Base-by-base conservation (phyloP, 1,140 invertebrate genomes). In the Nilaparvata lugens region DNA sequence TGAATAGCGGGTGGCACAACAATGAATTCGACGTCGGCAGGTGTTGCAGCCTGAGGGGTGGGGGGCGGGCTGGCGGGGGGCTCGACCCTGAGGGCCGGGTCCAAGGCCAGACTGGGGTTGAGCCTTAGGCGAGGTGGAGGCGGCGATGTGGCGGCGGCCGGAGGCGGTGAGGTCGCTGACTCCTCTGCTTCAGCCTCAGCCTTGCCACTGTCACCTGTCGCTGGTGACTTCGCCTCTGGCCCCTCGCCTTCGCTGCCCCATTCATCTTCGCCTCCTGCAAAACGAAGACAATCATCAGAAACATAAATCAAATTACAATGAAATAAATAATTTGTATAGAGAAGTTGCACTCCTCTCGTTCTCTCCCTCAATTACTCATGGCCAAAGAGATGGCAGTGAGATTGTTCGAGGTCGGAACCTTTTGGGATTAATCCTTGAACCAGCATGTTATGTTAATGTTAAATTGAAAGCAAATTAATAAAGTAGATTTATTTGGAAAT, bases 91-190 rank as follows among this genome's bases (percentile, higher is more conserved):
- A 88, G 75, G 11, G 88, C 88, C 1, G 88, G 88, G 74, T 91
- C 88, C 19, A 87, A 89, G 60, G 88, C 88, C 56, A 91, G 79
- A 72, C 81, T 84, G 60, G 86, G 73, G 73, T 89, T 90, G 48
- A 91, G 78, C 62, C 88, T 80, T 64, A 91, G 76, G 67, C 84
- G 81, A 61, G 73, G 74, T 0, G 53, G 58, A 13, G 54, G 57
- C 56, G 16, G 52, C 19, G 52, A 73, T 71, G 76, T 74, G 74
- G 73, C 70, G 67, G 65, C 60, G 56, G 19, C 24, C 75, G 72
- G 76, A 74, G 75, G 73, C 71, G 68, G 64, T 60, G 62, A 23
- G 19, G 60, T 48, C 56, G 45, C 63, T 4, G 66, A 66, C 16
- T 19, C 58, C 24, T 56, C n/a, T n/a, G n/a, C n/a, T 40, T 56